Percentiles rank a stretch among this genome's conserved stretches.
phyloP scores from a whole-genome alignment of 2,797 vertebrate genomes.

The Clarias fuscus region DNA sequence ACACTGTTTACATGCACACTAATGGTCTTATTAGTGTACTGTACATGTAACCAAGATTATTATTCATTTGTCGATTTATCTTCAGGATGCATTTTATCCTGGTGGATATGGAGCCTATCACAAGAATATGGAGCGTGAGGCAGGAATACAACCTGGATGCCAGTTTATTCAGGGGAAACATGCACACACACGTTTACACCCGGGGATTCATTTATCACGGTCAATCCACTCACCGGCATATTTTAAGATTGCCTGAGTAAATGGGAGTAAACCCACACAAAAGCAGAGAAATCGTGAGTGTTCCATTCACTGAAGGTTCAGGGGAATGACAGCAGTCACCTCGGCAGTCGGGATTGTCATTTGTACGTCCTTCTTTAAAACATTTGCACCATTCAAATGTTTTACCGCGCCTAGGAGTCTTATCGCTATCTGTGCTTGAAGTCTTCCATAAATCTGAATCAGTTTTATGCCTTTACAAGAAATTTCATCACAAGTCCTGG shows the following conservation, averaged over 20 bases:
- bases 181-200: background rate
- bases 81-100: background rate
- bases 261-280: background rate
- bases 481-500: too few relatives aligned
- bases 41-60: background rate
- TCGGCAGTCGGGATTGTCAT: too few relatives aligned
- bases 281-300: background rate
- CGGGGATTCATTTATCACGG: background rate
- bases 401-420: too few relatives aligned
- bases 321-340: too few relatives aligned
- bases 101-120: background rate
- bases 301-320: too few relatives aligned
- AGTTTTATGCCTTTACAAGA: too few relatives aligned
- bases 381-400: too few relatives aligned
- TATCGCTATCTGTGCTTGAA: too few relatives aligned
- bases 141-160: background rate
- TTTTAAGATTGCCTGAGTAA: background rate
- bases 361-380: too few relatives aligned
- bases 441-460: too few relatives aligned
- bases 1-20: background rate
- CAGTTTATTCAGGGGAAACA: background rate
- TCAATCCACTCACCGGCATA: background rate
- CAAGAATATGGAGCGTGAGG: background rate
- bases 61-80: background rate
- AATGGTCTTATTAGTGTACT: background rate